phyloP scores from a whole-genome alignment of 2,888 invertebrate species.

The Heliconius ismenius region DNA sequence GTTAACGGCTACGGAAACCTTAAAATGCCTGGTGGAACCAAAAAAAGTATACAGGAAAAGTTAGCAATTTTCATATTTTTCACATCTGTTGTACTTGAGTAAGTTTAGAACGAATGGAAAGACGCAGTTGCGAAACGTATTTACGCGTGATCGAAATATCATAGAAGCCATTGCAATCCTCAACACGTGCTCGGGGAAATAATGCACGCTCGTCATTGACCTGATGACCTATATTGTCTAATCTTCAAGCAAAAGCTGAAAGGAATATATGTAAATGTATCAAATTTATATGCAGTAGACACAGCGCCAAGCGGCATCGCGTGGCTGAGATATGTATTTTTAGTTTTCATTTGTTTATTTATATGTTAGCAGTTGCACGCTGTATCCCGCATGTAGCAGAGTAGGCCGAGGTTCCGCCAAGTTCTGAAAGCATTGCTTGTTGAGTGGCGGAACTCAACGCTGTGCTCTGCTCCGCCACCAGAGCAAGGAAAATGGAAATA shows the following conservation, averaged over 20 bases:
- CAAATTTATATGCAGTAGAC: conserved; percentile 12
- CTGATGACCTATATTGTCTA: conserved; percentile 28
- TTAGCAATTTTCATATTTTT: too few relatives aligned
- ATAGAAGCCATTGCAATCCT: conserved; percentile 27
- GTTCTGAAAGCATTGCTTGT: too few relatives aligned
- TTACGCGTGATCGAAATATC: conserved; percentile 18
- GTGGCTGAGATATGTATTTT: neutral
- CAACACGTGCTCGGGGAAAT: conserved; percentile 29
- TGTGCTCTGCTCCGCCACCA: too few relatives aligned
- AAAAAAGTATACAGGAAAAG: too few relatives aligned
- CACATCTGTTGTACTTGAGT: too few relatives aligned
- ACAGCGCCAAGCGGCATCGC: neutral
- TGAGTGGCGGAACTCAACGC: too few relatives aligned
- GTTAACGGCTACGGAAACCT: too few relatives aligned
- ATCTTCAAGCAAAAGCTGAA: conserved; percentile 3
- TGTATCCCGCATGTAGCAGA: neutral
- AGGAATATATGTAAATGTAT: conserved; percentile 4
- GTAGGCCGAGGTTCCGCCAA: too few relatives aligned
- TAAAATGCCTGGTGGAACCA: too few relatives aligned
- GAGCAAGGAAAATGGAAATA: too few relatives aligned
- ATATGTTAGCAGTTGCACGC: neutral
- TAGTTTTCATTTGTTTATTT: neutral
- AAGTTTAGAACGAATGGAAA: neutral
- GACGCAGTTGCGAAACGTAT: conserved; percentile 3
- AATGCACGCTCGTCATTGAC: conserved; percentile 29